Percentiles rank a stretch among this genome's conserved stretches.
phyloP scores from a whole-genome alignment of 2,888 invertebrate species.

The Antheraea assamensis region DNA sequence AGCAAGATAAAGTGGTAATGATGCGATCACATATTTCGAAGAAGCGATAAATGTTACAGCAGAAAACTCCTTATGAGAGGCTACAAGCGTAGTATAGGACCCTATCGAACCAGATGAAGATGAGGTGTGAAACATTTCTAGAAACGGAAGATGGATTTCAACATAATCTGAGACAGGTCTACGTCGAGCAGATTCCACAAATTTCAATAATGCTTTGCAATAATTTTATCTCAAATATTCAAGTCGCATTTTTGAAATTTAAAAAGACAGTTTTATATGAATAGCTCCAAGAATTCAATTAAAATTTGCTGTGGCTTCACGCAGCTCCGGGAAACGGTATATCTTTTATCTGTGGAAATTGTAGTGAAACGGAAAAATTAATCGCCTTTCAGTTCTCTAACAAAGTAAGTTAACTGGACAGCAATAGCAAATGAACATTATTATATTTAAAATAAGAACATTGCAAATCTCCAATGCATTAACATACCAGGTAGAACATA shows the following conservation, averaged over 20 bases:
- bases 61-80: too few species aligned
- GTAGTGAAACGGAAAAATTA: background rate
- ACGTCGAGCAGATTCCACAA: too few species aligned
- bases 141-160: too few species aligned
- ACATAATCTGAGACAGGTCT: too few species aligned
- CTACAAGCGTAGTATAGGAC: too few species aligned
- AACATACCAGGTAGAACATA: background rate
- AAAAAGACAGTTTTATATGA: background rate
- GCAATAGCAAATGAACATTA: background rate
- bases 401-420: background rate
- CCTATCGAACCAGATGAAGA: too few species aligned
- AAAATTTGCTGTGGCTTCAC: constrained; percentile 9
- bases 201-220: background rate
- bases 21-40: too few species aligned
- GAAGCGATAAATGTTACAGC: too few species aligned
- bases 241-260: background rate
- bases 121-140: too few species aligned
- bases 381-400: background rate
- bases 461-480: background rate
- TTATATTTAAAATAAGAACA: background rate
- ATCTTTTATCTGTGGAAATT: background rate
- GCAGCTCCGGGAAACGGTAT: background rate
- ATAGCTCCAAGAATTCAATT: background rate
- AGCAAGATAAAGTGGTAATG: too few species aligned
- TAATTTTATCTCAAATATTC: background rate